Base-by-base conservation (phyloP, 2,797 vertebrate species). In the Cryptoblepharus egeriae region DNA sequence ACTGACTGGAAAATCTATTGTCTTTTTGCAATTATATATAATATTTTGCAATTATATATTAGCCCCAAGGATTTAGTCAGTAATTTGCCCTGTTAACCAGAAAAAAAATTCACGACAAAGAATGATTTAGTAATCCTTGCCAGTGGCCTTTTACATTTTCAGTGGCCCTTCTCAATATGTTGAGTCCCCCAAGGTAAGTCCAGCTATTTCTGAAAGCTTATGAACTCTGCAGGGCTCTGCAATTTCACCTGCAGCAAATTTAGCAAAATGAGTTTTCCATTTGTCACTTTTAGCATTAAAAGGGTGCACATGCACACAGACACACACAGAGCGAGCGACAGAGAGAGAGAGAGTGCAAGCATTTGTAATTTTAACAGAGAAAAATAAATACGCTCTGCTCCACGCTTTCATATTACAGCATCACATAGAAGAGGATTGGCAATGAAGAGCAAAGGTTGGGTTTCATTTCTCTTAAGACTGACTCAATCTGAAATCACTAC, bases 21-120 rank as follows among this genome's bases (percentile, higher is more conserved):
- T 77, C 26, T 80, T 85, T 42, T 82, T 30, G 37, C 0, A 10
- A 75, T 82, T 89, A 79, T 12, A 30, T 81, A 84, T 88, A 84
- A 76, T 82, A 76, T 79, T 85, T 83, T 32, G 37, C 0, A 10
- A 77, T 83, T 89, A 80, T 13, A 30, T 83, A 83, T 88, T 85
- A 9, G 83, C 24, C 5, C 5, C 12, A 39, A 6, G 0, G 11
- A 4, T 81, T 92, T 72, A 75, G 6, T 78, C 26, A 60, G 16
- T 49, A 35, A 1, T 77, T 80, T 79, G 45, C 30, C 2, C 63
- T 64, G 28, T 76, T 84, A 89, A 5, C 15, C 57, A 12, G 90
- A 81, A 89, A 3, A 35, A 24, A 83, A 77, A 82, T 79, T 55
- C 6, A 28, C 60, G 84, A 75, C 10, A 81, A 80, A 76, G 3